Percentiles rank a stretch among this genome's conserved stretches.
Conservation (phyloP, 1,140 invertebrate species). For the Asbolus verrucosus region DNA sequence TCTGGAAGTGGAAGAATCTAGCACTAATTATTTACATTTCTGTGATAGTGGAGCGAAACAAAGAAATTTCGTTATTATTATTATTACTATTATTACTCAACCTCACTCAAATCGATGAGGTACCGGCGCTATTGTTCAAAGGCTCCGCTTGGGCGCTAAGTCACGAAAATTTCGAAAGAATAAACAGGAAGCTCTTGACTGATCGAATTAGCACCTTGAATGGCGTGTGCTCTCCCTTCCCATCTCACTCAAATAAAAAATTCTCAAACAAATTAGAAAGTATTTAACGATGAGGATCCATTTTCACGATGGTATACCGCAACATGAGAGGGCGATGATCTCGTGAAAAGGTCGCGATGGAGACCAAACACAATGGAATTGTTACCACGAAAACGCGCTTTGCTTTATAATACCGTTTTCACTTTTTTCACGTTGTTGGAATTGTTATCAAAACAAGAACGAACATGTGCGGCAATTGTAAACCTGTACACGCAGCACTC, state of each 20-base stretch:
- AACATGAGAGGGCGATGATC: conserved; percentile 27
- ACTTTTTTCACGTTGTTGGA: conserved; percentile 25
- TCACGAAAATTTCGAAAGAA: conserved; percentile 24
- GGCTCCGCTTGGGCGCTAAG: not conserved
- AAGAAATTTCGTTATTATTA: not conserved
- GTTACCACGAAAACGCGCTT: conserved; percentile 16
- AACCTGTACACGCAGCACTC: not conserved
- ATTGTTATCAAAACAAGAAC: conserved; percentile 1
- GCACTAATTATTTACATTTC: no score
- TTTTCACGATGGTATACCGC: conserved; percentile 11
- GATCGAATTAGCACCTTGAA: conserved; percentile 6
- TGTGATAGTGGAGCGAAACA: no score
- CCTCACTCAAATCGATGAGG: no score
- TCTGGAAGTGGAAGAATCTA: no score
- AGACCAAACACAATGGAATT: conserved; percentile 16
- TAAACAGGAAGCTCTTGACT: conserved; percentile 15
- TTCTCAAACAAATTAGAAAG: conserved; percentile 32
- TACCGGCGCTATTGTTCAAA: not conserved
- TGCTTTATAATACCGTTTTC: conserved; percentile 15
- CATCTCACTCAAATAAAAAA: conserved; percentile 7
- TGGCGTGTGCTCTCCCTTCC: conserved; percentile 16
- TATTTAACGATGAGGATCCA: conserved; percentile 23
- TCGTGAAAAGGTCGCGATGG: conserved; percentile 24
- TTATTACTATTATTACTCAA: no score
- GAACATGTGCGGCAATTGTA: conserved; percentile 5